Percentiles rank a stretch among this genome's conserved stretches.
Conservation (phyloP, 2,113 vertebrate species). For the Tachysurus fulvidraco region DNA sequence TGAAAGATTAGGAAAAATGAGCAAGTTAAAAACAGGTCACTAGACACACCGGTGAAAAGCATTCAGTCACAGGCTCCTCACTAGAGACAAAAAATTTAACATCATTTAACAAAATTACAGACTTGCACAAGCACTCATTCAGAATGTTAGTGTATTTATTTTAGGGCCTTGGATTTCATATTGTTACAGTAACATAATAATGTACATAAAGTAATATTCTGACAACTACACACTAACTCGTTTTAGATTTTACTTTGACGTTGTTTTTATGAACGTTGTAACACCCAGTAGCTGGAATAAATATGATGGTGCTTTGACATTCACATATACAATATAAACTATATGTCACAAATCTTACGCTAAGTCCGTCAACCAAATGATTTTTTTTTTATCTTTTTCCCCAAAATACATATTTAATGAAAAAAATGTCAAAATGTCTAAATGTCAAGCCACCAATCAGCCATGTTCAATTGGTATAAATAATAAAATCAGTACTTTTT, state of each 20-base stretch:
- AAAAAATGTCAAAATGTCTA: background rate
- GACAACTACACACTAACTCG: constrained; percentile 5
- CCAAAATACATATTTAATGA: background rate
- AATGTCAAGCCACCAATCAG: background rate
- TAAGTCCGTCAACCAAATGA: background rate
- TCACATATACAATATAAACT: constrained; percentile 32
- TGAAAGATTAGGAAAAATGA: background rate
- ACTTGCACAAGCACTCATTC: background rate
- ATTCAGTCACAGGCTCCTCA: background rate
- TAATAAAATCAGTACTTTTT: constrained; percentile 20
- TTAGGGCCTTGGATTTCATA: constrained; percentile 26
- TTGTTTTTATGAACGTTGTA: background rate
- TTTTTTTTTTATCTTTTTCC: background rate
- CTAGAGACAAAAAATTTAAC: background rate
- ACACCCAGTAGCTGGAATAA: constrained; percentile 37
- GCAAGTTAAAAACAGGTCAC: constrained; percentile 4
- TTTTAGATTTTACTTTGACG: background rate
- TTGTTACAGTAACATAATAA: constrained; percentile 36
- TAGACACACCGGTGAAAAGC: background rate
- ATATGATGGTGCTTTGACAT: constrained; percentile 20
- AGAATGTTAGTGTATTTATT: constrained; percentile 68
- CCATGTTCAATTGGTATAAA: constrained; percentile 29
- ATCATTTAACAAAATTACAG: background rate
- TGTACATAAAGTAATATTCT: constrained; percentile 3
- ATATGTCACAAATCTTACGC: constrained; percentile 2